Conservation (phyloP, 1,140 invertebrate species). For the Aphaenogaster ashmeadi region DNA sequence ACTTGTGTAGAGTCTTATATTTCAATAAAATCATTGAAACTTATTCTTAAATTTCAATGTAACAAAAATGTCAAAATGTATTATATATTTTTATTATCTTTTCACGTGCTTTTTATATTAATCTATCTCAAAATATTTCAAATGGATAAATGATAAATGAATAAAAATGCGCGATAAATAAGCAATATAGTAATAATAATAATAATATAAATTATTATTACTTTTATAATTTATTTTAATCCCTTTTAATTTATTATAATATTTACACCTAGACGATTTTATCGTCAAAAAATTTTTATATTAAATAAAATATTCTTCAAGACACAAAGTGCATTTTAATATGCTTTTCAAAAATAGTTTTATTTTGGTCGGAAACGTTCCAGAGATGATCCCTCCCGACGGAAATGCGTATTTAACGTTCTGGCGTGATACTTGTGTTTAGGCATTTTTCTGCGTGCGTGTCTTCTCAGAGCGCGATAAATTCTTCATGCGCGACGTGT, state of each 20-base stretch:
- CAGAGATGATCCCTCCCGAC: background rate
- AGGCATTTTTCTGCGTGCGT: constrained; percentile 56
- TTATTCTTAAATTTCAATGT: background rate
- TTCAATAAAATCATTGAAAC: background rate
- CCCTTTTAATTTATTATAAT: background rate
- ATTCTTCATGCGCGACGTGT: constrained; percentile 72
- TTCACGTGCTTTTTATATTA: background rate
- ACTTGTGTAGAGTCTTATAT: background rate
- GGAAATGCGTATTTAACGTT: constrained; percentile 43
- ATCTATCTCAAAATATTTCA: background rate
- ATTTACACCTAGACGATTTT: background rate
- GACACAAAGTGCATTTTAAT: background rate
- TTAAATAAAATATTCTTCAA: background rate
- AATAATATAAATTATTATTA: constrained; percentile 1
- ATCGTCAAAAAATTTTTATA: background rate
- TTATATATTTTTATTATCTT: background rate
- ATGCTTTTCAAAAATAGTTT: background rate
- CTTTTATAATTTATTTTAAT: constrained; percentile 14
- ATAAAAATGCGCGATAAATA: background rate
- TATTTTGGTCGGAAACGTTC: background rate
- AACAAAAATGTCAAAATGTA: background rate
- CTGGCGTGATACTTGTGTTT: constrained; percentile 61
- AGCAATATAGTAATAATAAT: background rate
- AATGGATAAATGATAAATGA: background rate
- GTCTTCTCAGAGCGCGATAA: constrained; percentile 8